Conservation (phyloP, 1,140 invertebrate species). For the Conus betulinus region DNA sequence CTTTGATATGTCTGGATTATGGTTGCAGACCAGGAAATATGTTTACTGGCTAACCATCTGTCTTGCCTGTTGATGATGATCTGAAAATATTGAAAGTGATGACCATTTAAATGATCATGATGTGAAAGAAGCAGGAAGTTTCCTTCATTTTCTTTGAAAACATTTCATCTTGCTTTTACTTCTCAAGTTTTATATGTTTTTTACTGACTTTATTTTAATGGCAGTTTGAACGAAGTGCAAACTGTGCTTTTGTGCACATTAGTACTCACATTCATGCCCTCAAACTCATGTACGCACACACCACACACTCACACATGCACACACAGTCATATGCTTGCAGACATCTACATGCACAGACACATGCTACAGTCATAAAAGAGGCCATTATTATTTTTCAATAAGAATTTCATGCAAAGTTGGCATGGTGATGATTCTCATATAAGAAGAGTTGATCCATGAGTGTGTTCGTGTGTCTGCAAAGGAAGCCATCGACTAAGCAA, state of each 20-base stretch:
- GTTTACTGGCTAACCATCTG: conserved; percentile 1
- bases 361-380: too few species aligned
- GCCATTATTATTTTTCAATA: too few species aligned
- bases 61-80: not conserved
- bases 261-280: not conserved
- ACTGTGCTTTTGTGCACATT: not conserved
- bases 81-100: not conserved
- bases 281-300: not conserved
- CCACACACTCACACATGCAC: too few species aligned
- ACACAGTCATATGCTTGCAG: too few species aligned
- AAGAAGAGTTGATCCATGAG: too few species aligned
- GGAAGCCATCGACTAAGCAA: not conserved
- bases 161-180: not conserved
- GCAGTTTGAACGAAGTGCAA: not conserved
- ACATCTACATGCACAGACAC: too few species aligned
- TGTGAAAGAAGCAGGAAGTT: not conserved
- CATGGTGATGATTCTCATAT: too few species aligned
- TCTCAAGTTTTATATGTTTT: not conserved
- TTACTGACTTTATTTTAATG: not conserved
- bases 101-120: not conserved
- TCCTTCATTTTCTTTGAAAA: too few species aligned
- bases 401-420: too few species aligned
- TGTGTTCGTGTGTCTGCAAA: too few species aligned
- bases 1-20: not conserved
- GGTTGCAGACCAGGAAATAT: conserved; percentile 10